A percentile compares a stretch with the other conserved stretches of the same genome.
These are phyloP conservation scores for Xenus cinereus DNA, from an alignment of 2,113 vertebrate species.

Conservation along the genomic window DNA sequence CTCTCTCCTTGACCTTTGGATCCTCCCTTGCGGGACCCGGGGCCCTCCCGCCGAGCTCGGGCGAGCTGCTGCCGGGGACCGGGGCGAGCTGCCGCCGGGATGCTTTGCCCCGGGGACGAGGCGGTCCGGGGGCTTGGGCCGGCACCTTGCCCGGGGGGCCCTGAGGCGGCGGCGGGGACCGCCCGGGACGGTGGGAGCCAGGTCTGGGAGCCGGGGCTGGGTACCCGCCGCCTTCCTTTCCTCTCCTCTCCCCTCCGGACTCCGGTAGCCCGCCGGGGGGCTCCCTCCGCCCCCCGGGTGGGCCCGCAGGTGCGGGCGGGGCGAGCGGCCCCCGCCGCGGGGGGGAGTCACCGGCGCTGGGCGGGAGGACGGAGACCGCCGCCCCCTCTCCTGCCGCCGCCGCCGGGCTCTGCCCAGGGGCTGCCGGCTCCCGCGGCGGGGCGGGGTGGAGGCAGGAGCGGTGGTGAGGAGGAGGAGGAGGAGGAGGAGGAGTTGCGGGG, in stretches of 20 bases:
- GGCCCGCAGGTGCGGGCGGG: neutral
- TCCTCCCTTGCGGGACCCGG: neutral
- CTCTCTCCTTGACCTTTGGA: neutral
- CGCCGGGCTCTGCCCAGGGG: neutral
- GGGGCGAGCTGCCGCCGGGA: neutral
- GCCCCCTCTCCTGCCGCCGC: neutral
- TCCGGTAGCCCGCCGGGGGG: neutral
- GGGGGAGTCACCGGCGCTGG: neutral
- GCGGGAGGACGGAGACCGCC: neutral
- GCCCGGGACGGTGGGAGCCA: neutral
- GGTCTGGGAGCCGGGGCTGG: neutral
- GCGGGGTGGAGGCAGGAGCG: neutral
- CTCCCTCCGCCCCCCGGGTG: neutral
- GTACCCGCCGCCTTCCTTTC: neutral
- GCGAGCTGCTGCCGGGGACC: neutral
- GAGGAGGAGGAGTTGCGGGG: neutral
- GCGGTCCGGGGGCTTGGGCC: neutral
- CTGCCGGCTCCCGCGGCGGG: neutral
- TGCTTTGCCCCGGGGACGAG: neutral
- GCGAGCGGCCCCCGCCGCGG: neutral
- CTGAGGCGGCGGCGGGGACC: neutral
- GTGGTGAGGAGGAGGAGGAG: neutral
- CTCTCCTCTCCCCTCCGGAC: no score
- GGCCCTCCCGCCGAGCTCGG: neutral
- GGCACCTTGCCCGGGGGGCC: neutral